phyloP scores from a whole-genome alignment of 2,888 invertebrate genomes.

The Druceiella hillmani region DNA sequence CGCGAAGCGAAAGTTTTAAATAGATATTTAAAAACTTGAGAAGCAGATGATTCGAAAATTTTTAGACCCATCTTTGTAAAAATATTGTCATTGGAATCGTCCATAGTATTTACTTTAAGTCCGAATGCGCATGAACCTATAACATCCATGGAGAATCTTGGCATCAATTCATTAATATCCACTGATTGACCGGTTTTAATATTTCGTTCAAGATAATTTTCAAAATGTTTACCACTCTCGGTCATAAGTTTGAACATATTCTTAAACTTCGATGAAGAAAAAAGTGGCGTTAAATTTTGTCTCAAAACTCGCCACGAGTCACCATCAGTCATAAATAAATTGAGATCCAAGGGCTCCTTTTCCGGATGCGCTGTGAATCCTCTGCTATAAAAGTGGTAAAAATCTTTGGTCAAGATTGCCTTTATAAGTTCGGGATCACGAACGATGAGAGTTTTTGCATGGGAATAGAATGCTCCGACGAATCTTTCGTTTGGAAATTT shows the following conservation, averaged over 20 bases:
- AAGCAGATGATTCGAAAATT: conserved; percentile 3
- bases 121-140: conserved; percentile 27
- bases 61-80: conserved; percentile 19
- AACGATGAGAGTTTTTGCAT: no score
- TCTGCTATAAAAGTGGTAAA: conserved; percentile 4
- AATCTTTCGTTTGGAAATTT: no score
- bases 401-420: conserved; percentile 8
- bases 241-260: conserved; percentile 4
- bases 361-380: not conserved
- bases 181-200: not conserved
- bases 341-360: not conserved
- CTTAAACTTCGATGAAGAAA: conserved; percentile 6
- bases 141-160: conserved; percentile 4
- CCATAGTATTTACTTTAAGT: conserved; percentile 24
- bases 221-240: not conserved
- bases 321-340: conserved; percentile 5
- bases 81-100: conserved; percentile 23
- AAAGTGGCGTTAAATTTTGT: conserved; percentile 5
- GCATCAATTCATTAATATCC: not conserved
- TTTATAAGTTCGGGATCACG: conserved; percentile 5
- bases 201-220: not conserved
- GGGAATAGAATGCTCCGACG: no score
- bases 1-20: not conserved
- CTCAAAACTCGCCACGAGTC: conserved; percentile 6
- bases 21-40: no score